Base-by-base conservation (phyloP, 2,888 invertebrate genomes). In the Xylota segnis region DNA sequence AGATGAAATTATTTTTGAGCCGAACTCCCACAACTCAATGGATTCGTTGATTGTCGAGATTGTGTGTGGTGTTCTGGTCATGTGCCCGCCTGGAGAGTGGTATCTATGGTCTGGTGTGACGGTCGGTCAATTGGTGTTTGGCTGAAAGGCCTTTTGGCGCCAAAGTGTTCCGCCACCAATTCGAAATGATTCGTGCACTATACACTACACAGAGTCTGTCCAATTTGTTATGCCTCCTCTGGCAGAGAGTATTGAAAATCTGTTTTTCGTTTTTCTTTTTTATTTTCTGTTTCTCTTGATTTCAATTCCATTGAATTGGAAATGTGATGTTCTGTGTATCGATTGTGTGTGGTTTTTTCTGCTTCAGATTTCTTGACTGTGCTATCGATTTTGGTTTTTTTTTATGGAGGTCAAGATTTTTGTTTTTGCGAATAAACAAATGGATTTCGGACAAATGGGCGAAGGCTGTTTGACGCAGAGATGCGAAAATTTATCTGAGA, bases 1-100 rank as follows among this genome's bases (percentile, higher is more conserved):
- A 78, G 78, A 78, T 71, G 78, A 63, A 76, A 76, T 76, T 76
- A 78, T 63, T 68, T 70, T 45, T 54, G 45, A 77, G 77, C 63
- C 29, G 12, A 63, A 78, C 78, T 78, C 78, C 78, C 78, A 78
- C 78, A 78, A 61, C 54, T 78, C 70, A 47, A 54, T 78, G 59
- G 77, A 61, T n/a, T 43, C 61, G 76, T 27, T 68, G 76, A 54
- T 59, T 59, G 45, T 23, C 12, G 68, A 37, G 52, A 52, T 43
- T 45, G 43, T 5, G 68, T 32, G 50, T 14, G 32, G 50, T 50
- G 34, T 66, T 58, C 27, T 18, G 27, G 6, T 32, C 12, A 7
- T 43, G 9, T 59, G 37, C 50, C 16, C 37, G 47, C 40, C 40
- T 29, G 18, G 37, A 16, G n/a, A 6, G 50, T 1, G 37, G 1